Evolutionary conservation across 2,888 invertebrate genomes (phyloP), one percentile per base, ranked within the genome.

Genomic region (Lampropteryx suffumata): DNA sequence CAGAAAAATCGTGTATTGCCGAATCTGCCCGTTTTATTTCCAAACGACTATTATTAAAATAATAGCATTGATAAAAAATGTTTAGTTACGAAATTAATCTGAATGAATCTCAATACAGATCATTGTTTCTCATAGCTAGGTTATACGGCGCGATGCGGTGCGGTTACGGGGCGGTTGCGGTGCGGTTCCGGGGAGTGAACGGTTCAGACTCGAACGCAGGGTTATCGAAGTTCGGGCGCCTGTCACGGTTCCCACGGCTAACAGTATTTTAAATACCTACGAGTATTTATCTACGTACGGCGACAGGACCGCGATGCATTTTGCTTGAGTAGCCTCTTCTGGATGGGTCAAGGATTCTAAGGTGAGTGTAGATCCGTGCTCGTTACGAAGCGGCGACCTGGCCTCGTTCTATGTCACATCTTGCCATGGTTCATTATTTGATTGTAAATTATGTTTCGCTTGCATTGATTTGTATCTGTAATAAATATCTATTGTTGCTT

Each of bases 191-290:
- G 60, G 59, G 64, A 59, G 72, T 71, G 70, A 73, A 65, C 69
- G 79, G 79, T 69, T 73, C 66, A 65, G 73, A 69, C 68, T 63
- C 71, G 48, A 55, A 69, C 74, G 67, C 73, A 69, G 77, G 80
- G 80, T 81, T 82, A 81, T 79, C 81, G 71, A 65, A 53, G 77
- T 67, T 67, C 72, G 77, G 75, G 80, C 81, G 84, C 78, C 74
- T 76, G 82, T 80, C 84, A 79, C 82, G 79, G 86, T 90, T 90
- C 89, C 88, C 89, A 90, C 89, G 89, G 77, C 72, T 72, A 82
- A 71, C 78, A 88, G 84, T 78, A 88, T 89, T 86, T 88, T 87
- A 89, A 85, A 88, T 90, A 85, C 88, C 86, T 89, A n/a, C n/a
- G n/a, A n/a, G n/a, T n/a, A 88, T 83, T 82, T 84, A 82, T 82